phyloP scores from a whole-genome alignment of 2,888 invertebrate genomes.

The Siphonodentalium dalli region DNA sequence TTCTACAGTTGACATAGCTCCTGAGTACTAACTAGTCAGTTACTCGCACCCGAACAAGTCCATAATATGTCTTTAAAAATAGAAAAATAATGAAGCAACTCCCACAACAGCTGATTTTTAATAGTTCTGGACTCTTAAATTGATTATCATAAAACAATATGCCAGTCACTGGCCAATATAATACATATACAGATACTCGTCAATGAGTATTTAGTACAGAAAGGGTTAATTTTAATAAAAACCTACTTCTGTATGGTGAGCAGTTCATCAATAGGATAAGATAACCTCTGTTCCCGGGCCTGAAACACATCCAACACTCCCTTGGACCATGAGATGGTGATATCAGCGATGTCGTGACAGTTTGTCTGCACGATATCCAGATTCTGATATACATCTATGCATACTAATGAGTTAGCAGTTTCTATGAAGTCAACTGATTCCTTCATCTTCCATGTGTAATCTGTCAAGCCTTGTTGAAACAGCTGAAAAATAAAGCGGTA shows the following conservation, averaged over 20 bases:
- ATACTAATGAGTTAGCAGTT: constrained; percentile 60
- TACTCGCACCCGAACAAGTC: no score
- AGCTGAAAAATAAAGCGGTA: constrained; percentile 47
- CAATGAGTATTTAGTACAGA: no score
- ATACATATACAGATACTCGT: no score
- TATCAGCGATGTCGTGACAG: constrained; percentile 56
- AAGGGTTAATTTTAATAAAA: no score
- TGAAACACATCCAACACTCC: constrained; percentile 58
- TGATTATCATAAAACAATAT: no score
- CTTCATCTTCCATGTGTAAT: constrained; percentile 63
- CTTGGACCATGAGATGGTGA: constrained; percentile 59
- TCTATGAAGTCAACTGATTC: constrained; percentile 65
- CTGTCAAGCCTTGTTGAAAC: constrained; percentile 59
- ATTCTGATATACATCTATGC: constrained; percentile 60
- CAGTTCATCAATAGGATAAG: constrained; percentile 60
- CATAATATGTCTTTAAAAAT: no score
- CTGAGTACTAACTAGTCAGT: no score
- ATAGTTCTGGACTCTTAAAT: no score
- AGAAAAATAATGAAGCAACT: no score
- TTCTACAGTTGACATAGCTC: no score
- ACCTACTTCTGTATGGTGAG: constrained; percentile 54
- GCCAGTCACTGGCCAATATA: no score
- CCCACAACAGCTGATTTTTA: no score
- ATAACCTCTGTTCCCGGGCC: constrained; percentile 38
- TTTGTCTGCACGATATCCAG: constrained; percentile 63